phyloP scores from a whole-genome alignment of 2,113 vertebrate genomes.

The Nothocercus nigrocapillus region DNA sequence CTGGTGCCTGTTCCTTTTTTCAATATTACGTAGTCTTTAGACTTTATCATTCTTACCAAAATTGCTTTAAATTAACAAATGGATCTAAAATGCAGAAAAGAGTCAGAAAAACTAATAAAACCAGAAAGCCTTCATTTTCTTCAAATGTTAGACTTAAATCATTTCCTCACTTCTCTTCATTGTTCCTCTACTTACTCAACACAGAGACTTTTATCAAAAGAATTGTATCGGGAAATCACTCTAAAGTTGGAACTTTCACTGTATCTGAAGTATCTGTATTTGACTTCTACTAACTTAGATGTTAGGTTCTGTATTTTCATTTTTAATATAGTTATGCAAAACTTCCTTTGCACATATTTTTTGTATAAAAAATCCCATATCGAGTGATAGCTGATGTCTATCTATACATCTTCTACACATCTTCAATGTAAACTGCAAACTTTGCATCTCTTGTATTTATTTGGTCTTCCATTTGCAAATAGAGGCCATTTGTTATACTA shows the following conservation, averaged over 20 bases:
- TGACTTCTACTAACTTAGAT: not conserved
- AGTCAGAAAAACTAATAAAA: not conserved
- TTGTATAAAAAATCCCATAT: not conserved
- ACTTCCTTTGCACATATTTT: not conserved
- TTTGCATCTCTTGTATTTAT: not conserved
- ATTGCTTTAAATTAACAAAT: not conserved
- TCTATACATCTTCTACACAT: not conserved
- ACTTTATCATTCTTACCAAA: not conserved
- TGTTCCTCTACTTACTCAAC: not conserved
- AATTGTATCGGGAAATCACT: not conserved
- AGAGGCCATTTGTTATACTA: constrained; percentile 10
- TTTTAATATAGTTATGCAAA: not conserved
- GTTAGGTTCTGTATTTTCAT: not conserved
- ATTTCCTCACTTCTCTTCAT: not conserved
- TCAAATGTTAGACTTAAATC: not conserved
- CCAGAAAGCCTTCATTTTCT: not conserved
- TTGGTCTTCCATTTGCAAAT: constrained; percentile 14
- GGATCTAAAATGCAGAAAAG: not conserved
- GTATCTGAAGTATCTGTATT: not conserved
- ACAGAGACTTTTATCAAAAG: not conserved
- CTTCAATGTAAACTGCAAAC: not conserved
- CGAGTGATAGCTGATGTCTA: not conserved
- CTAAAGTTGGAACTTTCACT: not conserved
- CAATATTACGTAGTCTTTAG: not conserved
- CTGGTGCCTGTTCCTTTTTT: not conserved